phyloP scores from a whole-genome alignment of 2,797 vertebrate species.

The Moxostoma hubbsi region DNA sequence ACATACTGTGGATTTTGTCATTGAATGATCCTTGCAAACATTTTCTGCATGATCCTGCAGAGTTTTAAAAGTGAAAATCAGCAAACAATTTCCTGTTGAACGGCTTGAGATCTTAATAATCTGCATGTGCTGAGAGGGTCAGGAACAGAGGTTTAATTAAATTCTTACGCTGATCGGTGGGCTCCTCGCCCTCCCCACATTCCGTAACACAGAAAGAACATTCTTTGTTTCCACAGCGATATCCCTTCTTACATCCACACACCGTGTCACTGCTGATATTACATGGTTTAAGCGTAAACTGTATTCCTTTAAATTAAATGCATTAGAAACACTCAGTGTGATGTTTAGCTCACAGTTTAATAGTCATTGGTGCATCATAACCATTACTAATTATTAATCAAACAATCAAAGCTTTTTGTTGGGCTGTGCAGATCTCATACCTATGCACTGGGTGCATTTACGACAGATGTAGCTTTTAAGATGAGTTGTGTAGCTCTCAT shows the following conservation, averaged over 20 bases:
- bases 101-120: neutral
- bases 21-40: conserved; percentile 76
- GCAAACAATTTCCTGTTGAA: neutral
- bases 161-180: conserved; percentile 62
- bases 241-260: conserved; percentile 71
- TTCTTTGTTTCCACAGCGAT: conserved; percentile 57
- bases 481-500: neutral
- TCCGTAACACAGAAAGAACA: conserved; percentile 68
- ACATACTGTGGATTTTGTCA: conserved; percentile 68
- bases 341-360: neutral
- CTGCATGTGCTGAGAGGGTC: neutral
- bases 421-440: conserved; percentile 56
- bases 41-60: conserved; percentile 69
- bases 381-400: neutral
- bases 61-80: neutral
- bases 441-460: conserved; percentile 69
- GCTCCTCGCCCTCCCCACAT: conserved; percentile 71
- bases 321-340: neutral
- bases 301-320: conserved; percentile 61
- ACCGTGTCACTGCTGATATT: conserved; percentile 61
- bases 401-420: neutral
- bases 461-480: accelerated
- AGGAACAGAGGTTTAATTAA: neutral
- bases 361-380: neutral
- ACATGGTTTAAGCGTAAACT: conserved; percentile 51